Evolutionary conservation across 2,888 invertebrate genomes (phyloP).

Genomic region (Dolomedes plantarius): DNA sequence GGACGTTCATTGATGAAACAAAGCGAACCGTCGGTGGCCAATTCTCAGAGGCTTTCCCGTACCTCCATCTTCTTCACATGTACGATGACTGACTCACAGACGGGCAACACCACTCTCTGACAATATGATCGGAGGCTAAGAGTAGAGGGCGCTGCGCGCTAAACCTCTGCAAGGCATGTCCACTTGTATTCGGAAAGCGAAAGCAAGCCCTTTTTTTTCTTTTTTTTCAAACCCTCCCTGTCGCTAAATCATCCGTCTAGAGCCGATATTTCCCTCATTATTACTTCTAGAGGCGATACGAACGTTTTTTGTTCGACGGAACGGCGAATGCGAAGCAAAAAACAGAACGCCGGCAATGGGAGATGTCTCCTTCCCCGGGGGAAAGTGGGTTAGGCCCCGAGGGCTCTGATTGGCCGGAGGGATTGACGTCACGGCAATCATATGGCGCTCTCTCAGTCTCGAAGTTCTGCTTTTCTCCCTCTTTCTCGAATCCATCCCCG

Average conservation of each 20-base stretch:
- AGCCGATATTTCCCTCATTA: no score
- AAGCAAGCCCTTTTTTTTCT: not conserved
- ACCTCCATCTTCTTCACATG: slow-evolving; percentile 49
- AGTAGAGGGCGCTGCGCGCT: slow-evolving; percentile 23
- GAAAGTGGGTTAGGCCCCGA: slow-evolving; percentile 56
- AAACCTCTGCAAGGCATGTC: slow-evolving; percentile 56
- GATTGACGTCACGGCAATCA: slow-evolving; percentile 68
- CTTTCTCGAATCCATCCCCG: not conserved
- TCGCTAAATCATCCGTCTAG: no score
- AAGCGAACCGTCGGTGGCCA: not conserved
- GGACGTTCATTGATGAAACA: not conserved
- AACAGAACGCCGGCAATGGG: not conserved
- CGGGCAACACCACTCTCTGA: slow-evolving; percentile 19
- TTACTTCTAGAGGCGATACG: no score
- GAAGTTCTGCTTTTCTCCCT: slow-evolving; percentile 14
- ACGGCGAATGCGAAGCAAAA: not conserved
- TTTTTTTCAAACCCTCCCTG: no score
- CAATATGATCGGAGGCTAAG: slow-evolving; percentile 39
- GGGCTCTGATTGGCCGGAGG: slow-evolving; percentile 45
- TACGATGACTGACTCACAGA: slow-evolving; percentile 42
- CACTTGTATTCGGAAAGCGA: slow-evolving; percentile 11
- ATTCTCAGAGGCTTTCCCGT: slow-evolving; percentile 34
- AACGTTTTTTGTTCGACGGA: no score
- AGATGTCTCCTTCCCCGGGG: slow-evolving; percentile 25
- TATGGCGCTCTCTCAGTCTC: slow-evolving; percentile 43